Evolutionary conservation across 1,140 invertebrate species (phyloP), one percentile per base, ranked within the genome.

Genomic region (Hesperophylax magnus): DNA sequence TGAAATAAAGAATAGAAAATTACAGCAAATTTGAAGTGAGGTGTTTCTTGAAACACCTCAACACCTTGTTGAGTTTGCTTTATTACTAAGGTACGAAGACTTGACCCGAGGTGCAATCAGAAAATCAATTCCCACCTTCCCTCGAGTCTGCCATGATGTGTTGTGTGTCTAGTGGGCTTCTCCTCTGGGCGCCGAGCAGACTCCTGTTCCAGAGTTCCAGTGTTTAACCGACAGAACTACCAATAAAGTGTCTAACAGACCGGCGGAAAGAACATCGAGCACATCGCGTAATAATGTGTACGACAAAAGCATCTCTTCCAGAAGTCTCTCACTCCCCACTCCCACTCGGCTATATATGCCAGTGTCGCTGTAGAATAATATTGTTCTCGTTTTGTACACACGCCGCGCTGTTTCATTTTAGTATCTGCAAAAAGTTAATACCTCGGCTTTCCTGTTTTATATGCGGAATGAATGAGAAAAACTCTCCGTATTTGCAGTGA

Each of bases 391-490:
- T n/a, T 31, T 7, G 72, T 74, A 61, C 60, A 61, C 18, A 67
- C 34, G 77, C 54, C 47, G 22, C 67, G 54, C 69, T 27, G 78
- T 82, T 82, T 79, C 77, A 82, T 82, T 79, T 77, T 72, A 78
- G 60, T 80, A 78, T 83, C 75, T 76, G 79, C 75, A 80, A 83
- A 83, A 83, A 83, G 79, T 83, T 80, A 82, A 83, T 83, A 75
- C 82, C 69, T 72, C 63, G 76, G 79, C 79, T 83, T 80, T 83
- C 14, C 78, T 63, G 75, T 80, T 79, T 82, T 82, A 77, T 77
- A 79, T 76, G 69, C 77, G 52, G 72, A 82, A 82, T 79, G 77
- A 82, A 82, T 60, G 77, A 75, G 75, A 83, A 80, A 76, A 80
- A 72, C 78, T 80, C 65, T 18, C 24, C 71, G 60, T 82, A 77